These are phyloP conservation scores for Callimorpha dominula DNA, from an alignment of 2,888 invertebrate genomes.

Conservation along the genomic window DNA sequence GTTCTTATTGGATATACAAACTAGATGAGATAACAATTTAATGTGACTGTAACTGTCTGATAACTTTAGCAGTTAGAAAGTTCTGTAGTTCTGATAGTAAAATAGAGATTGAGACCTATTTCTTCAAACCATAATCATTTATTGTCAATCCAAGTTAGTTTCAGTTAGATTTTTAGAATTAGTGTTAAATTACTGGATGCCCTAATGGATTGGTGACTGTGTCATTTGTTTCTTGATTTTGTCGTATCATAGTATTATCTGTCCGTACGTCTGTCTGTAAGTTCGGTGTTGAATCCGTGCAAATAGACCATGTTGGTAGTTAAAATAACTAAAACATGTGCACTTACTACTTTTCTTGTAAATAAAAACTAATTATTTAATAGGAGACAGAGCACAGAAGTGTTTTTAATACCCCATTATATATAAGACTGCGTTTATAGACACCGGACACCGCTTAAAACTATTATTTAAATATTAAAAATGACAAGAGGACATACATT, in stretches of 20 bases:
- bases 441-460: too few relatives aligned
- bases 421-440: too few relatives aligned
- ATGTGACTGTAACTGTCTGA: conserved; percentile 11
- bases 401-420: too few relatives aligned
- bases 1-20: conserved; percentile 10
- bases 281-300: neutral
- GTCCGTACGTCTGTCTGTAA: too few relatives aligned
- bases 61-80: conserved; percentile 3
- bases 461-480: too few relatives aligned
- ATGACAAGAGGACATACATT: too few relatives aligned
- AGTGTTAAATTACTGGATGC: too few relatives aligned
- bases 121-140: neutral
- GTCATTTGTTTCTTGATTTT: neutral
- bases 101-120: neutral
- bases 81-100: neutral
- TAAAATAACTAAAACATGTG: neutral
- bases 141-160: neutral
- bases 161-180: neutral
- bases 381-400: too few relatives aligned
- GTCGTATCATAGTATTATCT: neutral
- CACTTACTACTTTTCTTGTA: too few relatives aligned
- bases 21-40: conserved; percentile 11
- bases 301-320: neutral
- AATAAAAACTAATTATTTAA: too few relatives aligned
- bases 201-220: neutral